Evolutionary conservation across 2,797 vertebrate genomes (phyloP), one percentile per base, ranked within the genome.

Genomic region (Chaetophractus vellerosus): DNA sequence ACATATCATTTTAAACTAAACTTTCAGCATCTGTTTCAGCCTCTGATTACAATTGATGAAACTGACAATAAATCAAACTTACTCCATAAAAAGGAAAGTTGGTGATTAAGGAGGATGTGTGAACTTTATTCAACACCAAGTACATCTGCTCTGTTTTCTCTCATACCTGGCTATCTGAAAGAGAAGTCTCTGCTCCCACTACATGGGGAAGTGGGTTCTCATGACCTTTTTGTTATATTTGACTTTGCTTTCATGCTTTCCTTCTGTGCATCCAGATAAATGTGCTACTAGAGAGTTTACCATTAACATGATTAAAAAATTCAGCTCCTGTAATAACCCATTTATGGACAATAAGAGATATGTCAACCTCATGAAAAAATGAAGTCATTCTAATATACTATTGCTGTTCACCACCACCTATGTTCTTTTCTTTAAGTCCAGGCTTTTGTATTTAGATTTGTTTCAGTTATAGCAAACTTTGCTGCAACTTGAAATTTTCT

Each of bases 11-110:
- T 97, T 93, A 96, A 96, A 96, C 72, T 63, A 82, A 95, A 89
- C 48, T 81, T 96, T 93, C 76, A 91, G 88, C 97, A 98, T 98
- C 97, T 97, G 97, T 97, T 98, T 96, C 82, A 94, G 72, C 80
- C 88, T 96, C 75, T 94, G 84, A 96, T 97, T 96, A 93, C 90
- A 96, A 96, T 96, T 94, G 82, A 95, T 81, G 82, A 94, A 91
- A 88, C 33, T 92, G 85, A 93, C 93, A 94, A 86, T 96, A 86
- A 96, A 88, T 96, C 90, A 95, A 48, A 92, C 26, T 74, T 89
- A 78, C 72, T 78, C 78, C 69, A 76, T 96, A 95, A 85, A 94
- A 92, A 74, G 45, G 33, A 89, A 95, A 95, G 86, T 89, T 63
- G 71, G 86, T 88, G 87, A 96, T 96, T 97, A 97, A 91, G 57